phyloP scores from a whole-genome alignment of 2,113 vertebrate genomes.

The Paralichthys olivaceus region DNA sequence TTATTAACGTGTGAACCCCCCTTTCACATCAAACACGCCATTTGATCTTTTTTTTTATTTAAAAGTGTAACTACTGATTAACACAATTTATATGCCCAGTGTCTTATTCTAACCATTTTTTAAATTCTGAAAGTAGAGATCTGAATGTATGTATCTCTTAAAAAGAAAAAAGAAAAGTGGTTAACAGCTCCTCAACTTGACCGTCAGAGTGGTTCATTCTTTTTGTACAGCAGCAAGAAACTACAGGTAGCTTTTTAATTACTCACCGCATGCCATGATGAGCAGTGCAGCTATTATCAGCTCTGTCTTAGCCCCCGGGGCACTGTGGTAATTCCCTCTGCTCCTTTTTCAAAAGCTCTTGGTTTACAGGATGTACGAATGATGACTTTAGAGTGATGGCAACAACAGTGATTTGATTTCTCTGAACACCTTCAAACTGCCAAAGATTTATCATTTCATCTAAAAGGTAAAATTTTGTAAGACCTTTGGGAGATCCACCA shows the following conservation, averaged over 20 bases:
- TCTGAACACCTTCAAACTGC: slow-evolving; percentile 3
- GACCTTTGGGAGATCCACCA: neutral
- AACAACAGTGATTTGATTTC: slow-evolving; percentile 7
- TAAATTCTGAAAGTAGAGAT: neutral
- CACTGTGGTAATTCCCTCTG: slow-evolving; percentile 52
- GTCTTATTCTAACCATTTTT: neutral
- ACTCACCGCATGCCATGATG: slow-evolving; percentile 55
- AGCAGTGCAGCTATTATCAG: slow-evolving; percentile 54
- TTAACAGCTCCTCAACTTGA: slow-evolving; percentile 9
- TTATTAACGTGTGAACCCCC: too few relatives aligned
- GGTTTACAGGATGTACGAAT: slow-evolving; percentile 27
- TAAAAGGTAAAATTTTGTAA: neutral
- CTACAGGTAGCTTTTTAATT: slow-evolving; percentile 63
- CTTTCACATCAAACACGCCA: too few relatives aligned
- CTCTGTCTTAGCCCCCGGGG: slow-evolving; percentile 47
- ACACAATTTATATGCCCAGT: neutral
- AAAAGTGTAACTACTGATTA: neutral
- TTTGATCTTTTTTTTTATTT: neutral
- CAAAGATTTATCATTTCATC: neutral
- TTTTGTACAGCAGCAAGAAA: slow-evolving; percentile 53
- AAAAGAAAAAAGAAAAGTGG: neutral
- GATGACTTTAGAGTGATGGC: slow-evolving; percentile 19
- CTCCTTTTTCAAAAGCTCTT: slow-evolving; percentile 44
- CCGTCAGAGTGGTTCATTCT: slow-evolving; percentile 25
- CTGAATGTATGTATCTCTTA: neutral